Conservation (phyloP, 2,888 invertebrate genomes). For the Sphecodes monilicornis region DNA sequence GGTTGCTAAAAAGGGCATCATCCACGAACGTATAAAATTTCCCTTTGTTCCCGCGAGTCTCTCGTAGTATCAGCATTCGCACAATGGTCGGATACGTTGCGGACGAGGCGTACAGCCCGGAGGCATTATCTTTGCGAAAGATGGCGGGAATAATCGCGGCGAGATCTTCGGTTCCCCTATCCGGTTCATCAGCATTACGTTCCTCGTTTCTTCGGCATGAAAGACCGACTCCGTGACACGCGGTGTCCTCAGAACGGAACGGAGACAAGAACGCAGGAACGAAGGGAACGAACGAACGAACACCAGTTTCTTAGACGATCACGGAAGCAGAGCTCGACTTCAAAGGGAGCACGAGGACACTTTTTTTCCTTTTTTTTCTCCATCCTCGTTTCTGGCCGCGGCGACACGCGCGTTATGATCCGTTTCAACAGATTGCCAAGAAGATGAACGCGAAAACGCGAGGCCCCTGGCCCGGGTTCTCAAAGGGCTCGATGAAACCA, state of each 20-base stretch:
- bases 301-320: slow-evolving; percentile 42
- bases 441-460: slow-evolving; percentile 50
- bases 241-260: neutral
- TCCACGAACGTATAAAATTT: neutral
- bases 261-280: slow-evolving; percentile 6
- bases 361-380: slow-evolving; percentile 27
- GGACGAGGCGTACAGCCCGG: neutral
- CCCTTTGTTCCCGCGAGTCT: neutral
- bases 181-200: slow-evolving; percentile 57
- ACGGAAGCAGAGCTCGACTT: slow-evolving; percentile 43
- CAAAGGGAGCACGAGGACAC: slow-evolving; percentile 37
- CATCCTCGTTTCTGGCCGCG: slow-evolving; percentile 10
- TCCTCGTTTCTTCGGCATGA: slow-evolving; percentile 26
- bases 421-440: slow-evolving; percentile 67
- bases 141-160: slow-evolving; percentile 47
- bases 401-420: slow-evolving; percentile 63
- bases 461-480: slow-evolving; percentile 37
- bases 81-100: neutral
- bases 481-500: slow-evolving; percentile 67
- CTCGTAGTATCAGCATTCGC: neutral
- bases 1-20: neutral
- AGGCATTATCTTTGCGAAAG: slow-evolving; percentile 3
- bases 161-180: slow-evolving; percentile 46
- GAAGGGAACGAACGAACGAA: neutral
- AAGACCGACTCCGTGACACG: slow-evolving; percentile 23